phyloP scores from a whole-genome alignment of 2,113 vertebrate species.

The Pagrus major region DNA sequence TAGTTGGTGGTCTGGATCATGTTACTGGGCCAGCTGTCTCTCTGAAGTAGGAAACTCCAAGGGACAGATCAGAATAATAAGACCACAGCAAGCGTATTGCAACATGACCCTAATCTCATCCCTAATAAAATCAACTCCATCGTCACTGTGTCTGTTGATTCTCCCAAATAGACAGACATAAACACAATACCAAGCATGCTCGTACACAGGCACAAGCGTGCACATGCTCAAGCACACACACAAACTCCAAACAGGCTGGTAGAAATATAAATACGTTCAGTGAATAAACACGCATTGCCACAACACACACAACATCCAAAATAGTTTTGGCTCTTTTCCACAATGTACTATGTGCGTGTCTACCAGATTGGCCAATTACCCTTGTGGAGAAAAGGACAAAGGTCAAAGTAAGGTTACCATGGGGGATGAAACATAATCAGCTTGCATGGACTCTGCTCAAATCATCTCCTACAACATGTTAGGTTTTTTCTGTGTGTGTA shows the following conservation, averaged over 20 bases:
- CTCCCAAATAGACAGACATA: slow-evolving; percentile 61
- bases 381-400: slow-evolving; percentile 53
- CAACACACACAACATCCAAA: slow-evolving; percentile 26
- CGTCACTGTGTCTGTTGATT: slow-evolving; percentile 64
- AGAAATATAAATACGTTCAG: slow-evolving; percentile 41
- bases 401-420: slow-evolving; percentile 62
- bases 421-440: slow-evolving; percentile 57
- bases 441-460: slow-evolving; percentile 41
- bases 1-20: slow-evolving; percentile 74
- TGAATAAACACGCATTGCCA: slow-evolving; percentile 2
- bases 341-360: slow-evolving; percentile 32
- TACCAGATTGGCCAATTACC: slow-evolving; percentile 66
- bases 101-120: slow-evolving; percentile 77
- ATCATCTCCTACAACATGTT: slow-evolving; percentile 52
- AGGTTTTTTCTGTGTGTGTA: slow-evolving; percentile 27
- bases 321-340: slow-evolving; percentile 59
- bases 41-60: slow-evolving; percentile 68
- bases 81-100: slow-evolving; percentile 60
- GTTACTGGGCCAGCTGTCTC: slow-evolving; percentile 78
- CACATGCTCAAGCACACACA: slow-evolving; percentile 4
- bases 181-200: slow-evolving; percentile 61
- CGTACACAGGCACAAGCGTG: slow-evolving; percentile 39
- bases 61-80: slow-evolving; percentile 69
- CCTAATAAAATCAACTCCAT: slow-evolving; percentile 77
- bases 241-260: neutral